Evolutionary conservation across 2,797 vertebrate species (phyloP).

Genomic region (Enteromius afrohamiltoni): DNA sequence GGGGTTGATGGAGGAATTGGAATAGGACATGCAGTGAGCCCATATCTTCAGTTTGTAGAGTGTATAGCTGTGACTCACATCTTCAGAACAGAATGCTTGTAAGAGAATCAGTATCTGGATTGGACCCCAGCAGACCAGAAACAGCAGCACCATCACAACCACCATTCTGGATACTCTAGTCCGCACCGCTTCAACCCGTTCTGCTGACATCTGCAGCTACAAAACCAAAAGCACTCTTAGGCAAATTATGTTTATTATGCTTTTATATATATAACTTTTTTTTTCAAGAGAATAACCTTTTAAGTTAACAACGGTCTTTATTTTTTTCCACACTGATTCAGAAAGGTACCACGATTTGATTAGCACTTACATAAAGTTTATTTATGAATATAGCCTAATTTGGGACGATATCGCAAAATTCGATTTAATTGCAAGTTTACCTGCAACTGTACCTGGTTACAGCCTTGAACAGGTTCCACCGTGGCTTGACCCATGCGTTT

Average conservation of each 20-base stretch:
- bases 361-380: background rate
- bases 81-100: conserved; percentile 72
- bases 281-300: too few species aligned
- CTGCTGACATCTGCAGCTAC: conserved; percentile 71
- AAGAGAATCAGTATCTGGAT: conserved; percentile 79
- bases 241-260: background rate
- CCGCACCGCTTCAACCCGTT: conserved; percentile 70
- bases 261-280: too few species aligned
- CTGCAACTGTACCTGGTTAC: conserved; percentile 67
- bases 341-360: background rate
- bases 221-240: background rate
- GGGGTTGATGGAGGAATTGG: conserved; percentile 78
- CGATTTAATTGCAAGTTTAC: background rate
- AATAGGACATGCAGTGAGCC: conserved; percentile 83
- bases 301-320: too few species aligned
- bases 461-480: conserved; percentile 69
- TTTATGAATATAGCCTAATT: background rate
- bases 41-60: conserved; percentile 79
- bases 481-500: conserved; percentile 71
- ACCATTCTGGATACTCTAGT: conserved; percentile 77
- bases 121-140: conserved; percentile 78
- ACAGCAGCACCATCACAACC: conserved; percentile 77
- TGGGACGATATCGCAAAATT: background rate
- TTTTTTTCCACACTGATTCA: background rate
- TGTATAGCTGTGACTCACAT: conserved; percentile 73